phyloP scores from a whole-genome alignment of 2,797 vertebrate species.

The Tokudaia tokunoshimensis region DNA sequence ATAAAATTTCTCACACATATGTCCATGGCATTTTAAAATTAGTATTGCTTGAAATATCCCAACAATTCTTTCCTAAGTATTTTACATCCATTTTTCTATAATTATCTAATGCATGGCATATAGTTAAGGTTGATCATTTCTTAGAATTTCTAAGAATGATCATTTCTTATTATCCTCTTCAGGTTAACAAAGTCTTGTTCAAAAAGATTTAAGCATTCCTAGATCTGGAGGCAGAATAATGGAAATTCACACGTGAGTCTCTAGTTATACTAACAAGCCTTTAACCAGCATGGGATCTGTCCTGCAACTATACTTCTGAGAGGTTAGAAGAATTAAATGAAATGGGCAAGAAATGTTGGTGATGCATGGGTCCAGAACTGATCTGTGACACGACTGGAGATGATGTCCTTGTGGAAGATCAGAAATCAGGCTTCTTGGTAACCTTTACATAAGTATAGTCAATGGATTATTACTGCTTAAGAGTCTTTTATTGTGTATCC shows the following conservation, averaged over 20 bases:
- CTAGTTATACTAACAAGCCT: background rate
- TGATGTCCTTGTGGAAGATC: background rate
- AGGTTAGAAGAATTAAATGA: background rate
- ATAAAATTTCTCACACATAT: background rate
- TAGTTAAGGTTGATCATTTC: background rate
- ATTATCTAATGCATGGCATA: background rate
- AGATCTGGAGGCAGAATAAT: background rate
- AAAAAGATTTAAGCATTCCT: background rate
- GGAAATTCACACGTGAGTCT: background rate
- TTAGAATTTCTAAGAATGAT: background rate
- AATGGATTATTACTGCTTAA: slow-evolving; percentile 42
- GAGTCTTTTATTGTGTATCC: background rate
- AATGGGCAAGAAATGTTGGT: background rate
- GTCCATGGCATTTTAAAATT: background rate
- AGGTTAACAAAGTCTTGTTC: background rate
- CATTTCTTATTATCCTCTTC: background rate
- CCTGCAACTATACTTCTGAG: background rate
- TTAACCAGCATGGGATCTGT: background rate
- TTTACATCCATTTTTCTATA: background rate
- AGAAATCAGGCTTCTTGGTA: slow-evolving; percentile 2
- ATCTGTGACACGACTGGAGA: background rate
- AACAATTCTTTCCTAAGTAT: background rate
- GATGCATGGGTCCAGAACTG: background rate
- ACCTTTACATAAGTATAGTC: background rate
- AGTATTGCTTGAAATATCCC: background rate